phyloP scores from a whole-genome alignment of 2,888 invertebrate genomes.

The Willowsia nigromaculata region DNA sequence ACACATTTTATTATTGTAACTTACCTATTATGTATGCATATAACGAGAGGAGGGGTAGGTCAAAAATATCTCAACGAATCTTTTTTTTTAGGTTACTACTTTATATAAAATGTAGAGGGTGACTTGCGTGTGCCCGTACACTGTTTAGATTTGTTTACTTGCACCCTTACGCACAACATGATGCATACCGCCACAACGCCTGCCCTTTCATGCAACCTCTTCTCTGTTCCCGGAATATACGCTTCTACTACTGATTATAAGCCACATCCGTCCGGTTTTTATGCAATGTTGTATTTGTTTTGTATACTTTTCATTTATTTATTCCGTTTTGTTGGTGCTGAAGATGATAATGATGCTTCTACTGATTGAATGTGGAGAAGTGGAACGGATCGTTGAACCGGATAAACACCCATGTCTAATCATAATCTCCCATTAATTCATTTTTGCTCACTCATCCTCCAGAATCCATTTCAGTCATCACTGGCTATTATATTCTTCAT shows the following conservation, averaged over 20 bases:
- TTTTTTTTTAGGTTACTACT: too few relatives aligned
- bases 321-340: neutral
- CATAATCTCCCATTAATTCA: conserved; percentile 74
- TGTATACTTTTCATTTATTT: conserved; percentile 32
- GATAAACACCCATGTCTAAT: conserved; percentile 78
- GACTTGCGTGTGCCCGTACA: neutral
- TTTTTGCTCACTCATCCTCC: conserved; percentile 19
- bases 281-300: neutral
- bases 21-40: neutral
- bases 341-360: neutral
- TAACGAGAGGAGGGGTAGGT: neutral
- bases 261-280: conserved; percentile 59
- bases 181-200: conserved; percentile 68
- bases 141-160: neutral
- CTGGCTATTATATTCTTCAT: neutral
- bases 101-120: conserved; percentile 12
- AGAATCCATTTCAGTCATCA: neutral
- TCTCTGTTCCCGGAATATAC: neutral
- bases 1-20: too few relatives aligned
- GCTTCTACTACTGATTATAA: conserved; percentile 46
- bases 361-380: conserved; percentile 68
- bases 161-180: conserved; percentile 16
- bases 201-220: conserved; percentile 35
- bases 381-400: conserved; percentile 74
- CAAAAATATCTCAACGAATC: conserved; percentile 12